Evolutionary conservation across 2,113 vertebrate species (phyloP).

Genomic region (Bucco capensis): DNA sequence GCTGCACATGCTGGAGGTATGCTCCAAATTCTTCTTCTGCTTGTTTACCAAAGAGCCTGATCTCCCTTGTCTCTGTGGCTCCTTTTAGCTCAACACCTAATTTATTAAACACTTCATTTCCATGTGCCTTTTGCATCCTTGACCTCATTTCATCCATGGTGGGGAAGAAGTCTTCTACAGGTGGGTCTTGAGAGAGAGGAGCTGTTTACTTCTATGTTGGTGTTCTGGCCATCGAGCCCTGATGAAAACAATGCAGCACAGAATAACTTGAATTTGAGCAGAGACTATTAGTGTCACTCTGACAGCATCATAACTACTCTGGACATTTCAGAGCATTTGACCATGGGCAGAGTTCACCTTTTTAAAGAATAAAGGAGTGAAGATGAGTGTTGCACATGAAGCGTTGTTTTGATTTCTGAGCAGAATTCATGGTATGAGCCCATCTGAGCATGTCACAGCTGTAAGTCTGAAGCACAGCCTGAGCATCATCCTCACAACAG

Average conservation of each 20-base stretch:
- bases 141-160: not conserved
- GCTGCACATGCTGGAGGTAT: rapidly evolving
- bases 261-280: constrained; percentile 17
- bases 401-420: constrained; percentile 66
- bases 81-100: not conserved
- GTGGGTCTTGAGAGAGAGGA: not conserved
- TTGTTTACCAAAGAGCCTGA: not conserved
- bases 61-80: not conserved
- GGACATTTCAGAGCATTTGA: constrained; percentile 45
- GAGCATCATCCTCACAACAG: not conserved
- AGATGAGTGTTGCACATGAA: constrained; percentile 35
- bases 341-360: constrained; percentile 54
- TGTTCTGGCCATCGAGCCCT: not conserved
- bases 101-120: not conserved
- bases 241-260: not conserved
- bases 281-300: not conserved
- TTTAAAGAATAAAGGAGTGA: constrained; percentile 59
- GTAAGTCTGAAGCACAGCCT: not conserved
- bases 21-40: not conserved
- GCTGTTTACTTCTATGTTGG: not conserved
- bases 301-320: constrained; percentile 38
- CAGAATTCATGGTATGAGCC: constrained; percentile 31
- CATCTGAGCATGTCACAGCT: not conserved
- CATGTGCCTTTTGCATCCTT: not conserved
- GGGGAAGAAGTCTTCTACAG: not conserved